Conservation (phyloP, 2,888 invertebrate species). For the Argyra leucocephala region DNA sequence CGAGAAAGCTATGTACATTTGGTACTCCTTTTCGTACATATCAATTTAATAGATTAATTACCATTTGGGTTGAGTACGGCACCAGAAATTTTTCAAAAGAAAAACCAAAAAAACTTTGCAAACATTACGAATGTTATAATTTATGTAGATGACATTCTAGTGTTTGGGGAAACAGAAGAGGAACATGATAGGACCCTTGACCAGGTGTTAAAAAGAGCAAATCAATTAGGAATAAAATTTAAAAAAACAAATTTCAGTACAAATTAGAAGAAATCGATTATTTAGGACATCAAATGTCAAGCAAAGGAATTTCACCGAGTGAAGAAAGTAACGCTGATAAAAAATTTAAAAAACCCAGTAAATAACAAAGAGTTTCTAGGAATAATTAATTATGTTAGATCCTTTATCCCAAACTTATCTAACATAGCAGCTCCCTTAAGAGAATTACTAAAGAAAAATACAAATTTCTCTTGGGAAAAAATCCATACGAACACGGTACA, state of each 20-base stretch:
- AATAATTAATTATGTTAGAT: constrained; percentile 22
- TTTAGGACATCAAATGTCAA: constrained; percentile 24
- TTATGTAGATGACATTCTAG: constrained; percentile 31
- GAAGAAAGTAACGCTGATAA: constrained; percentile 18
- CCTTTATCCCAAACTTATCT: constrained; percentile 20
- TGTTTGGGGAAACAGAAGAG: constrained; percentile 16
- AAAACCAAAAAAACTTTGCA: constrained; percentile 25
- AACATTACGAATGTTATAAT: constrained; percentile 28
- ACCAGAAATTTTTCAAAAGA: constrained; percentile 27
- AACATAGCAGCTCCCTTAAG: constrained; percentile 20
- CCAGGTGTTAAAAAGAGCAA: constrained; percentile 26
- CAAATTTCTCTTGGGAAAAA: constrained; percentile 15
- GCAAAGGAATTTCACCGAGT: constrained; percentile 19
- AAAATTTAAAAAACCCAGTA: constrained; percentile 9
- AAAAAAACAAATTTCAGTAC: constrained; percentile 26
- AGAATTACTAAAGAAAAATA: constrained; percentile 20
- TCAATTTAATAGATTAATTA: constrained; percentile 17
- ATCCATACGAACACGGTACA: constrained; percentile 15
- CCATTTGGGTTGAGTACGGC: constrained; percentile 27
- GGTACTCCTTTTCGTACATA: constrained; percentile 21
- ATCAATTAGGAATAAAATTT: constrained; percentile 29
- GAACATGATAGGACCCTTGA: constrained; percentile 27
- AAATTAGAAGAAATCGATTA: constrained; percentile 26
- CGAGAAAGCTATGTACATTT: constrained; percentile 18
- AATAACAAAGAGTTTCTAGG: constrained; percentile 20